Conservation (phyloP, 2,797 vertebrate genomes). For the Anabacerthia variegaticeps region DNA sequence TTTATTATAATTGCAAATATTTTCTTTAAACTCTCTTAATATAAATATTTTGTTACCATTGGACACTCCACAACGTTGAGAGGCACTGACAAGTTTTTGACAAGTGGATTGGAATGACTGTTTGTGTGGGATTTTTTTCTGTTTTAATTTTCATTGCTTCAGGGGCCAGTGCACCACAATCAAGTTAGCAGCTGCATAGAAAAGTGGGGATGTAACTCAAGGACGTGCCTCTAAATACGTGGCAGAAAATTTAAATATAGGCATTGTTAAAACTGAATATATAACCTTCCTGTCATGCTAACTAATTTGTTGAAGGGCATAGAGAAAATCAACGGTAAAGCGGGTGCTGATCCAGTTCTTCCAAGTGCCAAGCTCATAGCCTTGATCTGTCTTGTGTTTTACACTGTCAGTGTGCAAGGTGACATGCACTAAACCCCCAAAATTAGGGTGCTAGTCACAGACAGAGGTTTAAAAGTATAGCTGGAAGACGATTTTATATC, state of each 20-base stretch:
- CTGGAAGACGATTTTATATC: background rate
- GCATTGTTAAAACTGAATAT: background rate
- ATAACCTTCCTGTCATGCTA: background rate
- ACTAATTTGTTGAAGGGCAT: background rate
- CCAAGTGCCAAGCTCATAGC: background rate
- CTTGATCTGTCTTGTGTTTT: background rate
- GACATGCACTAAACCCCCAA: background rate
- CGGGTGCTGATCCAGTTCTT: background rate
- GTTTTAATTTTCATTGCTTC: background rate
- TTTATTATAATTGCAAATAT: background rate
- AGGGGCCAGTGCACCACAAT: background rate
- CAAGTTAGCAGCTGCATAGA: background rate
- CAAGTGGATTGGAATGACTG: background rate
- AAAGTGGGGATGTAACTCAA: background rate
- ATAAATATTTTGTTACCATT: background rate
- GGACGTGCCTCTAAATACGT: background rate
- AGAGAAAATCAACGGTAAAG: background rate
- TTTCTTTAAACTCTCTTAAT: background rate
- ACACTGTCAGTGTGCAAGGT: background rate
- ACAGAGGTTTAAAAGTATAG: background rate
- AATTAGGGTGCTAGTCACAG: background rate
- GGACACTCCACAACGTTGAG: background rate
- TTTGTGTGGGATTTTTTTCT: background rate
- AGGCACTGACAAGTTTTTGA: background rate
- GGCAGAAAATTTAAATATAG: background rate